Evolutionary conservation across 2,113 vertebrate genomes (phyloP).

Genomic region (Neolamprologus caudopunctatus): DNA sequence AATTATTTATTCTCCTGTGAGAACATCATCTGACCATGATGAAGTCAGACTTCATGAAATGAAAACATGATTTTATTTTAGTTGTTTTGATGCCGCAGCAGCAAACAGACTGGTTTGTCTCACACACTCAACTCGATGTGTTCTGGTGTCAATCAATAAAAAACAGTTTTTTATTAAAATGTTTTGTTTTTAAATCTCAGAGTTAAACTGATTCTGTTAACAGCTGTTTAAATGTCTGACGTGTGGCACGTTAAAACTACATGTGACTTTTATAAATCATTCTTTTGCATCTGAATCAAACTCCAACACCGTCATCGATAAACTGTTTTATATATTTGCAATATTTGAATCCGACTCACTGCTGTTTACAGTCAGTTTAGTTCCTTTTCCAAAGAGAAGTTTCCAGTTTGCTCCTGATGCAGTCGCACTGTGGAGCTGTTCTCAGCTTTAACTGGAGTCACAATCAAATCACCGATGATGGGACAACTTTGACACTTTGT

Average conservation of each 20-base stretch:
- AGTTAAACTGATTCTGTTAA: not conserved
- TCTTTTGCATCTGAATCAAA: rapidly evolving
- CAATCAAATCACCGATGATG: rapidly evolving
- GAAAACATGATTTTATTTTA: rapidly evolving
- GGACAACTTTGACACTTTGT: not conserved
- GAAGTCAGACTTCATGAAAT: rapidly evolving
- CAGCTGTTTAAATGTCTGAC: not conserved
- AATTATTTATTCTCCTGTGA: not conserved
- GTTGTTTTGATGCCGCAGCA: not conserved
- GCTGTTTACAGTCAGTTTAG: not conserved
- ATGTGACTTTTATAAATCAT: rapidly evolving
- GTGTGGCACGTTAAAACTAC: rapidly evolving
- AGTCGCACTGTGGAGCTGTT: rapidly evolving
- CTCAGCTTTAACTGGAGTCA: not conserved
- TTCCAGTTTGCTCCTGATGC: not conserved
- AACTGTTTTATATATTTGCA: rapidly evolving
- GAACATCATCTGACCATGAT: not conserved
- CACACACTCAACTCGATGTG: rapidly evolving
- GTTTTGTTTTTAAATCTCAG: not conserved
- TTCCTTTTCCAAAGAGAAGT: not conserved
- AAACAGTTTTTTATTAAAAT: not conserved
- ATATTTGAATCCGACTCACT: not conserved
- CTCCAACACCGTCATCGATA: rapidly evolving
- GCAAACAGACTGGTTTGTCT: not conserved
- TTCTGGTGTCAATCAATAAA: rapidly evolving